A percentile compares a stretch with the other conserved stretches of the same genome.
Evolutionary conservation across 2,113 vertebrate species (phyloP).

Genomic region (Pithys albifrons): DNA sequence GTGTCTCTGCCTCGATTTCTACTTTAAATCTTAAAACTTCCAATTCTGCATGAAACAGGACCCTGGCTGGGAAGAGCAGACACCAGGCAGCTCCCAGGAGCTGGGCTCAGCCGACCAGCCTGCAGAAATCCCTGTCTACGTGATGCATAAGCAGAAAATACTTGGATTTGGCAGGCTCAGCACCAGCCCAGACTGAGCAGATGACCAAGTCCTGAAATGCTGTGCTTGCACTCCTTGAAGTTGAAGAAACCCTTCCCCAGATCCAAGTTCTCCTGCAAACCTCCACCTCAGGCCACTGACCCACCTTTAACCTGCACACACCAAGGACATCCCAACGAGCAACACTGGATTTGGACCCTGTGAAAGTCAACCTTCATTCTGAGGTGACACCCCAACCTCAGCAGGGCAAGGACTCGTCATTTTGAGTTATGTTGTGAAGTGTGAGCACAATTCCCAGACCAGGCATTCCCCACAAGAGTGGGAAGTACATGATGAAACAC

Average conservation of each 20-base stretch:
- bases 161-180: conserved; percentile 1
- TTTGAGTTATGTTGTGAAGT: background rate
- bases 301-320: background rate
- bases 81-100: background rate
- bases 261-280: rapidly evolving
- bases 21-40: background rate
- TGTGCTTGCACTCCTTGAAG: rapidly evolving
- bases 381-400: background rate
- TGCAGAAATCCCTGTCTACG: background rate
- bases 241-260: background rate
- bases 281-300: background rate
- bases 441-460: background rate
- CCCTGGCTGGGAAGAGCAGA: background rate
- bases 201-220: background rate
- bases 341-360: background rate
- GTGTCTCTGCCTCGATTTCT: background rate
- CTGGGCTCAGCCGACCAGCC: background rate
- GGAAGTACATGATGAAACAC: background rate
- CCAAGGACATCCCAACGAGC: background rate
- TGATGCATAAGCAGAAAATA: conserved; percentile 13
- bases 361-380: background rate
- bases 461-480: background rate
- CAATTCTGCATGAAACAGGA: background rate
- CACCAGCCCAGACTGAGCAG: background rate
- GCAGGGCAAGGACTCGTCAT: background rate